Base-by-base conservation (phyloP, 2,113 vertebrate genomes). In the Platycercus adscitus region DNA sequence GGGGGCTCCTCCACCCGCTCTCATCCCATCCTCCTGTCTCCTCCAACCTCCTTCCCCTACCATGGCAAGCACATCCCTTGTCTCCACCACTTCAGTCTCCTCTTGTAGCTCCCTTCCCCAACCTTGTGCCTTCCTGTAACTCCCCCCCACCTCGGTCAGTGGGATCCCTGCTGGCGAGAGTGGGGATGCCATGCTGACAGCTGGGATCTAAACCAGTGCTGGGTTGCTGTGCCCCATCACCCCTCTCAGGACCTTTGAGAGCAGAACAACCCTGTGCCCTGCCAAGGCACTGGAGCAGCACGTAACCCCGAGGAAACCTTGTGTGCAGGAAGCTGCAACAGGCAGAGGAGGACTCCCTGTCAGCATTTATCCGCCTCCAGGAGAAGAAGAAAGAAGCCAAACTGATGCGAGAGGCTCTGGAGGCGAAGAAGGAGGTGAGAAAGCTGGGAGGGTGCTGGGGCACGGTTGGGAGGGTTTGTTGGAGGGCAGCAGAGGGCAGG, bases 341-440 rank as follows among this genome's bases (percentile, higher is more conserved):
- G 3, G 29, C 21, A 0, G 95, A 97, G 26, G 94, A 97, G 29
- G 95, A 97, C 47, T 71, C 84, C 20, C 81, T 71, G 0, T 96
- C 97, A 21, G 95, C 96, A 0, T 96, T 96, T 5, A 75, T 98
- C 49, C 80, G 39, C 16, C 84, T 98, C 2, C 95, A 98, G 82
- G 96, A 97, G 80, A 98, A 98, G 95, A 98, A 89, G 58, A 96
- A 97, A 39, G 96, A 98, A 46, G 83, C 52, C 19, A 58, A 37
- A 12, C 6, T 61, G 82, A 80, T 98, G 89, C 95, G 97, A 26
- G 91, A 91, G 4, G 95, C 90, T 2, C 94, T 98, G 97, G 86
- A 96, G 25, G 49, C 41, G 23, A 98, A 98, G n/a, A 82, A 97
- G 88, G 92, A 98, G 97, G 98, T 97, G 73, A 87, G 81, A 21